phyloP scores from a whole-genome alignment of 2,888 invertebrate genomes.

The Lymantria monacha region DNA sequence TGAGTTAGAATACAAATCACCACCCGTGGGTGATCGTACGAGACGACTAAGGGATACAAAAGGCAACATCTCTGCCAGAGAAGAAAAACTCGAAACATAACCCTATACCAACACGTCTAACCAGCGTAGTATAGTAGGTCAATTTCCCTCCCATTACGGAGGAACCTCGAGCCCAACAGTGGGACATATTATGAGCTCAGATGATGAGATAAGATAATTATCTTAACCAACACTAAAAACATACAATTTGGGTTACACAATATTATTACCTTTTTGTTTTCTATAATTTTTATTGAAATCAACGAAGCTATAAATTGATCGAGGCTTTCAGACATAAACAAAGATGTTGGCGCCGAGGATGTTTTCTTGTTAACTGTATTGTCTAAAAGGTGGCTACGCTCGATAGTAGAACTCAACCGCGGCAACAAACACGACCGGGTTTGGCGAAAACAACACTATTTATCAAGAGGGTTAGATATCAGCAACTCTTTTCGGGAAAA shows the following conservation, averaged over 20 bases:
- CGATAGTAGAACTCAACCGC: constrained; percentile 38
- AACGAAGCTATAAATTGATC: constrained; percentile 38
- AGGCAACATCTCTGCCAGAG: no score
- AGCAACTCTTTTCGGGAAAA: constrained; percentile 58
- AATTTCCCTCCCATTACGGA: no score
- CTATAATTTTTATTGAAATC: constrained; percentile 36
- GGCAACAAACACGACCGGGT: constrained; percentile 62
- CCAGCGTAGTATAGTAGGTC: no score
- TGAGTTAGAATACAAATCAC: no score
- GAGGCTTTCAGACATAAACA: constrained; percentile 51
- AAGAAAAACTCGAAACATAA: no score
- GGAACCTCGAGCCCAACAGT: no score
- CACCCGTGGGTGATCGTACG: no score
- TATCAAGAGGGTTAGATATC: constrained; percentile 74
- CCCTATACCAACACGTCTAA: no score
- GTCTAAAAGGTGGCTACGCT: constrained; percentile 33
- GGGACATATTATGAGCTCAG: no score
- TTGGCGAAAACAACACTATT: constrained; percentile 80
- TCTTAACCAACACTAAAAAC: no score
- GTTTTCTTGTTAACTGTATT: constrained; percentile 45
- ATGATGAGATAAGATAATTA: no score
- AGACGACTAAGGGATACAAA: no score
- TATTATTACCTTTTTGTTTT: constrained; percentile 26
- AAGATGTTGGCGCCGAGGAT: constrained; percentile 50
- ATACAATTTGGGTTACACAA: constrained; percentile 21